A percentile compares a stretch with the other conserved stretches of the same genome.
phyloP scores from a whole-genome alignment of 35 echinoderm and acorn worm species.

The Diadema setosum region DNA sequence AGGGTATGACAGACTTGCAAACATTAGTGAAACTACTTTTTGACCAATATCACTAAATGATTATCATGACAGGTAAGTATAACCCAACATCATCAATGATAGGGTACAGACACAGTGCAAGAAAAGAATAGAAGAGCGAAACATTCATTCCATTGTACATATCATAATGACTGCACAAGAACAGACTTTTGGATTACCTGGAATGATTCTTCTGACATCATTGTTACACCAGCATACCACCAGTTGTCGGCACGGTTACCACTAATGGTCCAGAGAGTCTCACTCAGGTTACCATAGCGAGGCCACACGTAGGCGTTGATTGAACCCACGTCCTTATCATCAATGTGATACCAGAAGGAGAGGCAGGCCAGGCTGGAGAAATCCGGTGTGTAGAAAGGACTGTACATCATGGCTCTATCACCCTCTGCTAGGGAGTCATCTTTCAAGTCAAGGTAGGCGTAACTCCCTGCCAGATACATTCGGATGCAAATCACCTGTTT shows the following conservation, averaged over 20 bases:
- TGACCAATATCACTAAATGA: too few species aligned
- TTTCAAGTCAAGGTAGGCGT: slow-evolving; percentile 42
- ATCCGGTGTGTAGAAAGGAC: slow-evolving; percentile 8
- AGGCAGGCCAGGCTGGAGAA: slow-evolving; percentile 18
- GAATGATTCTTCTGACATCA: neutral
- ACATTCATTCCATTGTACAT: too few species aligned
- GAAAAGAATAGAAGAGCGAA: too few species aligned
- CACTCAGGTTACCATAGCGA: neutral
- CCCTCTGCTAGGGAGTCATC: neutral
- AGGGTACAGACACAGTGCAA: too few species aligned
- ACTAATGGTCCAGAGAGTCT: neutral
- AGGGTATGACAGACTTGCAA: too few species aligned
- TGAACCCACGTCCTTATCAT: neutral
- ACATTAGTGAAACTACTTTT: too few species aligned
- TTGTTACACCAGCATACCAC: neutral
- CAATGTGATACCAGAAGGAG: slow-evolving; percentile 75
- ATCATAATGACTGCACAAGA: too few species aligned
- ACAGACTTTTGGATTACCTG: neutral
- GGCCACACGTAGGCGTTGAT: neutral
- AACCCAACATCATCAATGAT: too few species aligned
- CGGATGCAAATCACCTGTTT: too few species aligned
- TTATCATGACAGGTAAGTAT: too few species aligned
- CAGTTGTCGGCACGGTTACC: slow-evolving; percentile 11
- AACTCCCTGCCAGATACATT: too few species aligned
- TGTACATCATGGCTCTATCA: slow-evolving; percentile 60